A percentile compares a stretch with the other conserved stretches of the same genome.
phyloP scores from a whole-genome alignment of 2,888 invertebrate genomes.

The Crossocerus cetratus region DNA sequence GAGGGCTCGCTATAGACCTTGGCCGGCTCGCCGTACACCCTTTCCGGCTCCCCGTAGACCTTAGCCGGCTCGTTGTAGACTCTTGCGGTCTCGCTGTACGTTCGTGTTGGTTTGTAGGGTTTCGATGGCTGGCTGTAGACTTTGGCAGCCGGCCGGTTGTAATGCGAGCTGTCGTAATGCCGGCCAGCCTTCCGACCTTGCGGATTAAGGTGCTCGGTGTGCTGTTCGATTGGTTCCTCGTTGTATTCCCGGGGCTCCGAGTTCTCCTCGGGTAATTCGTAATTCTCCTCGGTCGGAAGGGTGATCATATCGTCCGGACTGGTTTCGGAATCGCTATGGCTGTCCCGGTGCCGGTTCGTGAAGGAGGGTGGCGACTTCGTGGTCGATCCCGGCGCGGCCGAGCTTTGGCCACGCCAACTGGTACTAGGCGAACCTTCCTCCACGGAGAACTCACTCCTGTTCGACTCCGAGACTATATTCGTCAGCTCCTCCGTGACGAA shows the following conservation, averaged over 20 bases:
- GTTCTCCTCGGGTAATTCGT: conserved; percentile 65
- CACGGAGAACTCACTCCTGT: conserved; percentile 80
- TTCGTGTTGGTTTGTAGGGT: conserved; percentile 80
- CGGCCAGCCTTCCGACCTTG: conserved; percentile 77
- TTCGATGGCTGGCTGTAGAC: conserved; percentile 79
- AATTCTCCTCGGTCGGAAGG: conserved; percentile 69
- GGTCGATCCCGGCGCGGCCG: conserved; percentile 63
- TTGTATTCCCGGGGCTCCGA: conserved; percentile 65
- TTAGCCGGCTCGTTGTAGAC: conserved; percentile 81
- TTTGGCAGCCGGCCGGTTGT: conserved; percentile 78
- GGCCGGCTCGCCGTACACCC: conserved; percentile 78
- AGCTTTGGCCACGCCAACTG: conserved; percentile 67
- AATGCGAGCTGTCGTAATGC: conserved; percentile 74
- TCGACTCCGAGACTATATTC: conserved; percentile 79
- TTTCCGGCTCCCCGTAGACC: conserved; percentile 80
- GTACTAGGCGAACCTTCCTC: conserved; percentile 80
- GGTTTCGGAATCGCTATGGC: conserved; percentile 4
- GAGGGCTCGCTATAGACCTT: conserved; percentile 80
- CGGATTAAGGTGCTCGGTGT: conserved; percentile 67
- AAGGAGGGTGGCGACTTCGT: conserved; percentile 22
- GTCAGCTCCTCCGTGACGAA: conserved; percentile 76
- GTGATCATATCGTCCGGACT: conserved; percentile 50
- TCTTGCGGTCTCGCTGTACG: conserved; percentile 80
- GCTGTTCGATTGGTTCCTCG: conserved; percentile 68
- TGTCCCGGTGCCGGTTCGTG: not conserved